phyloP scores from a whole-genome alignment of 2,113 vertebrate genomes.

The Oxyruncus cristatus region DNA sequence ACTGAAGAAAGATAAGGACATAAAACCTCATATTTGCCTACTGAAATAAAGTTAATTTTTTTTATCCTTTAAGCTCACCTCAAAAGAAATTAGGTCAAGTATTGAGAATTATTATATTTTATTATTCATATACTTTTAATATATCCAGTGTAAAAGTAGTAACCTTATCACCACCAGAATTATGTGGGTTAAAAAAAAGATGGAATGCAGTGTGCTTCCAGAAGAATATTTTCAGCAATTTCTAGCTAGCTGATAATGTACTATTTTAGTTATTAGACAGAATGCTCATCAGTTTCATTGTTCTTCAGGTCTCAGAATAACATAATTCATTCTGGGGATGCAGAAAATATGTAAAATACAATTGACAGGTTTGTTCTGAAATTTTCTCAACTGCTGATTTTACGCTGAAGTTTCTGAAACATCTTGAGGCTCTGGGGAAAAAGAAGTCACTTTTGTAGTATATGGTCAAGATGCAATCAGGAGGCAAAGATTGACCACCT shows the following conservation, averaged over 20 bases:
- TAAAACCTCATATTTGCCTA: not conserved
- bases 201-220: not conserved
- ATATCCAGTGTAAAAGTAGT: not conserved
- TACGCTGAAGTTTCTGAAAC: constrained; percentile 29
- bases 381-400: constrained; percentile 13
- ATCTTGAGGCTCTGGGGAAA: not conserved
- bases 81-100: not conserved
- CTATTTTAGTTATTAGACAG: not conserved
- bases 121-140: not conserved
- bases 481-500: constrained; percentile 31
- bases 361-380: constrained; percentile 17
- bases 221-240: not conserved
- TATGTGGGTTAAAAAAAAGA: not conserved
- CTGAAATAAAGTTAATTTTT: not conserved
- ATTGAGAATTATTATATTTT: not conserved
- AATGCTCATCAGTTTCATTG: not conserved
- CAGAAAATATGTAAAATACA: constrained; percentile 25
- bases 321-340: not conserved
- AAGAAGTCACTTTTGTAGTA: constrained; percentile 48
- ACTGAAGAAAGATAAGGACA: not conserved
- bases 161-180: not conserved
- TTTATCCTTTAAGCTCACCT: not conserved
- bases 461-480: constrained; percentile 5
- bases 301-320: not conserved
- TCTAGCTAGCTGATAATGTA: not conserved